Conservation (phyloP, 2,888 invertebrate species). For the Brachypterus glaber region DNA sequence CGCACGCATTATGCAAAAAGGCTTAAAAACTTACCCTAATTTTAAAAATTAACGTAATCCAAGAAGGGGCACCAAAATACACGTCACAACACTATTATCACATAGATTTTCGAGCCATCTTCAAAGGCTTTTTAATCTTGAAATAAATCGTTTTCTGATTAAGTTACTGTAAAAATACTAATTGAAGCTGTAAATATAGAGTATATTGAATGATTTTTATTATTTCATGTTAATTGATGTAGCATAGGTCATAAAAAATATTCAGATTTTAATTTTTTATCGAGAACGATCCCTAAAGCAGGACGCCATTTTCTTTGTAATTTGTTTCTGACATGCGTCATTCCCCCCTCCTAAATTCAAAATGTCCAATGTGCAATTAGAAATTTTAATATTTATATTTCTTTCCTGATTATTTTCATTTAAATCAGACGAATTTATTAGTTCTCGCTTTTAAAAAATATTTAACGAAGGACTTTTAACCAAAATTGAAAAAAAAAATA, state of each 20-base stretch:
- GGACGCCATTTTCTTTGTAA: constrained; percentile 36
- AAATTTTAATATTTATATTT: too few relatives aligned
- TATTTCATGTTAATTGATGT: constrained; percentile 33
- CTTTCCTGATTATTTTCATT: too few relatives aligned
- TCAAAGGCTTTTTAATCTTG: constrained; percentile 17
- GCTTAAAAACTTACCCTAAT: constrained; percentile 29
- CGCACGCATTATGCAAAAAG: constrained; percentile 18
- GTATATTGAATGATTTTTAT: constrained; percentile 22
- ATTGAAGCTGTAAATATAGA: constrained; percentile 12
- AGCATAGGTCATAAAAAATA: constrained; percentile 37
- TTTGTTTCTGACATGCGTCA: constrained; percentile 22
- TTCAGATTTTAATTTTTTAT: constrained; percentile 31
- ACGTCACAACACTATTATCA: constrained; percentile 21
- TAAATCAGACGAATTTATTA: too few relatives aligned
- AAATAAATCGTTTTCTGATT: constrained; percentile 18
- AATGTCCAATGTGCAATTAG: too few relatives aligned
- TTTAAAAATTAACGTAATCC: constrained; percentile 19
- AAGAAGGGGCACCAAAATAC: constrained; percentile 20
- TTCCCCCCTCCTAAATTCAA: constrained; percentile 12
- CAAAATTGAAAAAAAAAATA: too few relatives aligned
- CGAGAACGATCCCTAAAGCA: constrained; percentile 36
- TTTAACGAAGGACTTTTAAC: too few relatives aligned
- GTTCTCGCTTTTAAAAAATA: too few relatives aligned
- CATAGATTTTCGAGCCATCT: constrained; percentile 22
- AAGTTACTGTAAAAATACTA: constrained; percentile 22